Evolutionary conservation across 2,113 vertebrate genomes (phyloP).

Genomic region (Catharus minimus): DNA sequence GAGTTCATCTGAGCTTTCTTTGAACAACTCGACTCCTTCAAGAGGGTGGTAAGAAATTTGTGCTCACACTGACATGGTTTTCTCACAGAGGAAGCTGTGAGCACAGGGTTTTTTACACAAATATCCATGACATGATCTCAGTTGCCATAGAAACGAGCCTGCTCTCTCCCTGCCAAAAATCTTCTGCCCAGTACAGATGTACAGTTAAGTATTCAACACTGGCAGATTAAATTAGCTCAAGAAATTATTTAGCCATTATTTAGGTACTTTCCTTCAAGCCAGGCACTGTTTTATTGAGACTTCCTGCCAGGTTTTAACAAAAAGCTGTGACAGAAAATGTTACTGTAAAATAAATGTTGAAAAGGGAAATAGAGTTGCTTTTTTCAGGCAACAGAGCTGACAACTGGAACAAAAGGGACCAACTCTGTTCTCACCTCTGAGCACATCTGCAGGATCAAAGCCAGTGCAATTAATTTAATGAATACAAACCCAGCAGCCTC

Average conservation of each 20-base stretch:
- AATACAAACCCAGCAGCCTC: not conserved
- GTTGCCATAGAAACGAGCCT: constrained; percentile 44
- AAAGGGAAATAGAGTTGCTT: not conserved
- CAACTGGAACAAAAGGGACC: not conserved
- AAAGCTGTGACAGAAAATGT: not conserved
- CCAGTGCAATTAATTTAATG: not conserved
- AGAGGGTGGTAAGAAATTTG: fast-evolving
- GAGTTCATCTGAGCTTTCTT: not conserved
- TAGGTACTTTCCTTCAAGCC: not conserved
- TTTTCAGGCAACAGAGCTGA: not conserved
- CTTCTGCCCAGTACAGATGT: not conserved
- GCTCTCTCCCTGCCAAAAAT: constrained; percentile 24
- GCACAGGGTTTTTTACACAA: not conserved
- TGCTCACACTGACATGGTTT: not conserved
- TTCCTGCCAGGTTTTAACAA: not conserved
- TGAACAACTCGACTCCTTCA: not conserved
- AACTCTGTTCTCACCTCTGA: not conserved
- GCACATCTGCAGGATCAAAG: not conserved
- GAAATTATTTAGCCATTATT: not conserved
- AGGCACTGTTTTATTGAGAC: not conserved
- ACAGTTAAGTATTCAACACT: not conserved
- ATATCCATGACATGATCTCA: not conserved
- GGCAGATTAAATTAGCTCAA: not conserved
- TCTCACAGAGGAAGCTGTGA: not conserved
- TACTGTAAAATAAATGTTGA: not conserved